Evolutionary conservation across 2,888 invertebrate species (phyloP), one percentile per base, ranked within the genome.

Genomic region (Tenthredo livida): DNA sequence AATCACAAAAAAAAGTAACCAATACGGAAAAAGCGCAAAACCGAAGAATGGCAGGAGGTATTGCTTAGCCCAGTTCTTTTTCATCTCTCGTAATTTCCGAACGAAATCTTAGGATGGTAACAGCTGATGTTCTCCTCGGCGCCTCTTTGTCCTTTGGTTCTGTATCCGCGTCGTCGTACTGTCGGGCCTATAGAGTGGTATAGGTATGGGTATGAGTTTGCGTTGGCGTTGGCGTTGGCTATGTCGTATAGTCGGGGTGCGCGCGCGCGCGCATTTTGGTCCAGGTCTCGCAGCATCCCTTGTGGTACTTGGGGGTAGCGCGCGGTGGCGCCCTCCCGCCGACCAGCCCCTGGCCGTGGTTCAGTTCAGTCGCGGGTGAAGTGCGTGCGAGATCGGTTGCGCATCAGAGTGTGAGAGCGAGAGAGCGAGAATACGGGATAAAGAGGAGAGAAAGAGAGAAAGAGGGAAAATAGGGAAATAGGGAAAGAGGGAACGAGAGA

Each of bases 81-180:
- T n/a, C 94, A 96, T 97, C 96, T 89, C 95, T 95, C 92, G 95
- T 95, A 12, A 94, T 91, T 89, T 94, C 43, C 61, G 96, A 58
- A 61, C 21, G 80, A 47, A 77, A 77, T 77, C 29, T 77, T 54
- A 40, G 58, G 47, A 58, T 67, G 72, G 72, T 29, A 73, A 70
- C 85, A 47, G 78, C 84, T 84, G 84, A 84, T 72, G 77, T 65
- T 94, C 97, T 97, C 97, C 85, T 94, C 84, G 84, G 58, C 72
- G 33, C 61, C 82, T 37, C 94, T 85, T 95, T 94, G 89, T 96
- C 96, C 88, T 94, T 54, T 54, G 17, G 25, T 50, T 54, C 80
- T 21, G n/a, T 37, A 58, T 37, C n/a, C 43, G 43, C 75, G 25
- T n/a, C 47, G 25, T 75, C 43, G 29, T n/a, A 54, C 54, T 54